These are phyloP conservation scores for Hippolais icterina DNA, from an alignment of 2,113 vertebrate genomes.

Conservation along the genomic window DNA sequence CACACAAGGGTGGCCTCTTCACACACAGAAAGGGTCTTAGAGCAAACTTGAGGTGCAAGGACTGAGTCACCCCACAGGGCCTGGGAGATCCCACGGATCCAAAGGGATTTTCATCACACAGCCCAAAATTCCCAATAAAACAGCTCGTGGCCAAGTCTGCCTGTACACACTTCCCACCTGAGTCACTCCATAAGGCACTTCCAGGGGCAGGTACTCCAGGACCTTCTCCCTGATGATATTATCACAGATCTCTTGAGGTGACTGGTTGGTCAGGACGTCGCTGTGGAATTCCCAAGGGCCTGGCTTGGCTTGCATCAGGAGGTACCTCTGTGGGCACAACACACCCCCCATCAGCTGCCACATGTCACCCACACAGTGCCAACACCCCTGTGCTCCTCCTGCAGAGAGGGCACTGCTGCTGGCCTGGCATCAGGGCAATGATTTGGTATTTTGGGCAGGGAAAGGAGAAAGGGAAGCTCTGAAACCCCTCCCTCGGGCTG, in stretches of 20 bases:
- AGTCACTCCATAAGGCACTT: conserved; percentile 87
- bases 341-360: neutral
- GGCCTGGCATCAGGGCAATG: neutral
- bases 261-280: conserved; percentile 87
- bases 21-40: neutral
- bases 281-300: conserved; percentile 93
- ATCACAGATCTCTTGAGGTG: conserved; percentile 84
- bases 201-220: conserved; percentile 87
- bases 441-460: neutral
- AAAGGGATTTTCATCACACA: neutral
- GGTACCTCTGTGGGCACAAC: conserved; percentile 78
- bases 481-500: neutral
- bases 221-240: conserved; percentile 89
- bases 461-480: neutral
- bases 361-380: rapidly evolving
- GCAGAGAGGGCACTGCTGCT: neutral
- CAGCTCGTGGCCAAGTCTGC: neutral
- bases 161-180: conserved; percentile 75
- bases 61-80: neutral
- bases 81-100: neutral
- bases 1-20: rapidly evolving
- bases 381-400: neutral
- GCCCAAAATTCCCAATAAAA: neutral
- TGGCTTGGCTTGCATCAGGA: conserved; percentile 82
- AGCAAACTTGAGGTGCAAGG: rapidly evolving